Conservation (phyloP, 2,113 vertebrate species). For the Alligator sinensis region DNA sequence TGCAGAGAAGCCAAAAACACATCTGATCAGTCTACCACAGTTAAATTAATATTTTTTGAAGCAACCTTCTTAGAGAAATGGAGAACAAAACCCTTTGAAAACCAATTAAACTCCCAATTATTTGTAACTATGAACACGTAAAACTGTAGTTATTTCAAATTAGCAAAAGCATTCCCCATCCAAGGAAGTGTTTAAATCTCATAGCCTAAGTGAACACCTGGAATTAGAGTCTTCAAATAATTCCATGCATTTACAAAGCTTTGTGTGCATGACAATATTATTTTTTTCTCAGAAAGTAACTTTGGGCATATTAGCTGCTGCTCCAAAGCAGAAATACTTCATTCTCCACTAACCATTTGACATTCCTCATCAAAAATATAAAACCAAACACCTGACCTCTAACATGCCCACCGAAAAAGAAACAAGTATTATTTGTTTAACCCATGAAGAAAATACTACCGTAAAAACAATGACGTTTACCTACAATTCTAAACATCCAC, state of each 20-base stretch:
- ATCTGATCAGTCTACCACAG: background rate
- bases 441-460: constrained; percentile 16
- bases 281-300: background rate
- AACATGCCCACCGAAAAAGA: background rate
- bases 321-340: background rate
- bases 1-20: background rate
- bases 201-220: background rate
- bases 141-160: background rate
- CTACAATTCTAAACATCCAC: background rate
- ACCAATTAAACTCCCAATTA: background rate
- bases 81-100: background rate
- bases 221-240: background rate
- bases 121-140: background rate
- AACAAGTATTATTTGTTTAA: background rate
- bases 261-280: background rate
- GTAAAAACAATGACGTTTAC: background rate
- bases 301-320: background rate
- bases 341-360: background rate
- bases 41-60: background rate
- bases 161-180: background rate
- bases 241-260: fast-evolving
- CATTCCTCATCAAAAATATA: background rate
- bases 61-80: background rate
- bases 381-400: background rate
- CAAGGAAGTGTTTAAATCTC: background rate